phyloP scores from a whole-genome alignment of 2,888 invertebrate genomes.

The Oscheius sp. region DNA sequence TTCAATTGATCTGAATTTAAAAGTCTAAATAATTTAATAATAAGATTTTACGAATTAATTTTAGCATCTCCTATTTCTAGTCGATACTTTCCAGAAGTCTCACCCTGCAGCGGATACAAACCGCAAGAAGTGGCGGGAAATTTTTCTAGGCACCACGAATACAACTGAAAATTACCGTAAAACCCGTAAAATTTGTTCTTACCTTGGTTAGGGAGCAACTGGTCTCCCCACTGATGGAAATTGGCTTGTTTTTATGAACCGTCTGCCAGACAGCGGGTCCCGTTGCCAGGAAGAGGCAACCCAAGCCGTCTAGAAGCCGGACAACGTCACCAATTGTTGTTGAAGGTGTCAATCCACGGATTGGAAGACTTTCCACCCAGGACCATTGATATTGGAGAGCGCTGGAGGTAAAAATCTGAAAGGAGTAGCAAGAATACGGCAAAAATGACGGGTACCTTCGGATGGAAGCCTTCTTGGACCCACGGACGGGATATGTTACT shows the following conservation, averaged over 20 bases:
- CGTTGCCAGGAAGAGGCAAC: conserved; percentile 32
- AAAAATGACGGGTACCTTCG: neutral
- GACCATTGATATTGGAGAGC: conserved; percentile 52
- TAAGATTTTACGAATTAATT: conserved; percentile 33
- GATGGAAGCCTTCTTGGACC: conserved; percentile 2
- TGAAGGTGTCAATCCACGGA: conserved; percentile 41
- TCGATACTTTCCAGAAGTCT: conserved; percentile 37
- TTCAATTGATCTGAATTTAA: conserved; percentile 38
- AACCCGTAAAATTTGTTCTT: neutral
- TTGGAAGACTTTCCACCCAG: conserved; percentile 46
- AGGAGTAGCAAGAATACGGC: neutral
- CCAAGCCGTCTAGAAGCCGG: conserved; percentile 29
- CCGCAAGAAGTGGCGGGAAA: conserved; percentile 41
- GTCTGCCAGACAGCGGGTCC: conserved; percentile 35
- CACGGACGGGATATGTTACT: neutral
- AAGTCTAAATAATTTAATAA: neutral
- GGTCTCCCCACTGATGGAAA: conserved; percentile 22
- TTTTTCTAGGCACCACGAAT: conserved; percentile 38
- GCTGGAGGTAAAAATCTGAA: conserved; percentile 44
- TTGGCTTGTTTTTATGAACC: conserved; percentile 17
- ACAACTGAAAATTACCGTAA: conserved; percentile 39
- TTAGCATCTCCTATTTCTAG: conserved; percentile 55
- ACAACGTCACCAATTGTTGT: conserved; percentile 36
- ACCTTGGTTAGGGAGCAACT: conserved; percentile 32
- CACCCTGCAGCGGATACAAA: conserved; percentile 43